Percentiles rank a stretch among this genome's conserved stretches.
Evolutionary conservation across 2,888 invertebrate genomes (phyloP).

Genomic region (Arenicola marina): DNA sequence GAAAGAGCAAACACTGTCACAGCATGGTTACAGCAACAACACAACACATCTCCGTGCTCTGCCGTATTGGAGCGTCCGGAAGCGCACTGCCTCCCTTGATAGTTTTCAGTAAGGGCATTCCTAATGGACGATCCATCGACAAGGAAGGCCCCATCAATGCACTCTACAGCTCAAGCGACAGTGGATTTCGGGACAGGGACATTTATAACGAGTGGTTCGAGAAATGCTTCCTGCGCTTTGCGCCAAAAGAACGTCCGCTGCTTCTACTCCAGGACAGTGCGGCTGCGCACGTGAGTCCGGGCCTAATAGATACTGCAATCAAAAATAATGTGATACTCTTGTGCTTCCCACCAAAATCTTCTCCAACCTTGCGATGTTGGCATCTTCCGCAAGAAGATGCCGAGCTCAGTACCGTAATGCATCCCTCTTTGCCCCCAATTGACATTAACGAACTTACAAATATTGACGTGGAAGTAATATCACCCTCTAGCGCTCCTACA

Average conservation of each 20-base stretch:
- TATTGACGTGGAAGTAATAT: too few species aligned
- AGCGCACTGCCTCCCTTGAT: slow-evolving; percentile 4
- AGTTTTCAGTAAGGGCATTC: slow-evolving; percentile 10
- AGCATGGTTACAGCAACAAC: neutral
- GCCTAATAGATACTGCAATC: slow-evolving; percentile 11
- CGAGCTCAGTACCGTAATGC: too few species aligned
- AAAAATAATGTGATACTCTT: slow-evolving; percentile 4
- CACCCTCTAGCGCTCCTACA: too few species aligned
- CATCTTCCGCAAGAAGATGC: too few species aligned
- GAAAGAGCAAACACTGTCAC: slow-evolving; percentile 8
- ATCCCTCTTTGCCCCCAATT: too few species aligned
- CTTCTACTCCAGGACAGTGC: slow-evolving; percentile 12
- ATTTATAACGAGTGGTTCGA: slow-evolving; percentile 14
- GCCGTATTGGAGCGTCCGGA: slow-evolving; percentile 4
- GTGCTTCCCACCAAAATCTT: too few species aligned
- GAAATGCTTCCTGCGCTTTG: slow-evolving; percentile 11
- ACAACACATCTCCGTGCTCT: slow-evolving; percentile 4
- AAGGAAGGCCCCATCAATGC: slow-evolving; percentile 8
- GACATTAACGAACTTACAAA: too few species aligned
- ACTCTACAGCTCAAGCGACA: slow-evolving; percentile 5
- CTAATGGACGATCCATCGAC: neutral
- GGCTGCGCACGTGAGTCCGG: slow-evolving; percentile 5
- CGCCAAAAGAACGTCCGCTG: slow-evolving; percentile 5
- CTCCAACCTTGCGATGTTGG: too few species aligned
- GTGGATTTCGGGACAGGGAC: slow-evolving; percentile 6